Percentiles rank a stretch among this genome's conserved stretches.
Evolutionary conservation across 2,797 vertebrate genomes (phyloP).

Genomic region (Rhinella marina): DNA sequence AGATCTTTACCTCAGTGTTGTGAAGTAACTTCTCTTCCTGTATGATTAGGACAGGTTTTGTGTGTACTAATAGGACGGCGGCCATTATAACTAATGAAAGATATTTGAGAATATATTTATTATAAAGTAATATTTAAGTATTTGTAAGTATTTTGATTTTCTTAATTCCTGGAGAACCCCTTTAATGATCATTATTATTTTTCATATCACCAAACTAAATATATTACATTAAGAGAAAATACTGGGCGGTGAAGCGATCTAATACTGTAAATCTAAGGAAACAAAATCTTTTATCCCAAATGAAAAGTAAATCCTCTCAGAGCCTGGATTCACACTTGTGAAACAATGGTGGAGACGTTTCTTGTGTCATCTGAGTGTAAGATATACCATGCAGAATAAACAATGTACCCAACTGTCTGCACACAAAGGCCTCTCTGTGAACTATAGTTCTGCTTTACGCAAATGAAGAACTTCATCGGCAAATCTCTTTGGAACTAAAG

Average conservation of each 20-base stretch:
- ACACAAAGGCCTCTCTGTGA: slow-evolving; percentile 48
- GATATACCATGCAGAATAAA: slow-evolving; percentile 48
- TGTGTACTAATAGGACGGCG: too few relatives aligned
- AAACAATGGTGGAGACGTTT: slow-evolving; percentile 33
- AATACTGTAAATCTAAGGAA: neutral
- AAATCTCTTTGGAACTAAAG: slow-evolving; percentile 43
- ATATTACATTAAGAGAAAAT: neutral
- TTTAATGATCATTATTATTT: neutral
- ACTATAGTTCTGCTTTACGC: slow-evolving; percentile 18
- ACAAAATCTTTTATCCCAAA: neutral
- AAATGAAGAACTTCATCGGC: slow-evolving; percentile 45
- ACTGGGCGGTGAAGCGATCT: neutral
- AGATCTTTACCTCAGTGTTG: too few relatives aligned
- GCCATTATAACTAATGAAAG: too few relatives aligned
- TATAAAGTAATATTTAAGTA: too few relatives aligned
- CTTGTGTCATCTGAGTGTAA: slow-evolving; percentile 31
- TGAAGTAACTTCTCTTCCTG: too few relatives aligned
- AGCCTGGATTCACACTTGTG: slow-evolving; percentile 40
- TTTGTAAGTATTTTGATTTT: too few relatives aligned
- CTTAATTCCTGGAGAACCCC: too few relatives aligned
- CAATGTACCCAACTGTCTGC: slow-evolving; percentile 54
- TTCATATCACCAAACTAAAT: neutral
- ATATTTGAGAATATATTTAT: too few relatives aligned
- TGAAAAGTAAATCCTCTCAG: slow-evolving; percentile 12
- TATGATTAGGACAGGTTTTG: too few relatives aligned